phyloP scores from a whole-genome alignment of 2,888 invertebrate species.

The Agapostemon virescens region DNA sequence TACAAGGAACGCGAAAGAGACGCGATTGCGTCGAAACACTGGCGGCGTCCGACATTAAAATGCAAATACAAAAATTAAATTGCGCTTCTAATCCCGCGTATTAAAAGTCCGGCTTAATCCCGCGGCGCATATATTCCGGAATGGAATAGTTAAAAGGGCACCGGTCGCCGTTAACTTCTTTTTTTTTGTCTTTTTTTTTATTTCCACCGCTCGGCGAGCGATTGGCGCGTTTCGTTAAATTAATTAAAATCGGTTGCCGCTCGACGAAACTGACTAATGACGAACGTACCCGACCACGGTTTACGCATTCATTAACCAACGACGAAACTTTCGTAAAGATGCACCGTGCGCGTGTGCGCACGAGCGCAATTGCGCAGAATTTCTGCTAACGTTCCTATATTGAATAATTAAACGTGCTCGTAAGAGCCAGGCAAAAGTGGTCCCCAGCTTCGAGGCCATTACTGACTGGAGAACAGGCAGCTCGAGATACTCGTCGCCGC shows the following conservation, averaged over 20 bases:
- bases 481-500: slow-evolving; percentile 7
- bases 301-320: slow-evolving; percentile 38
- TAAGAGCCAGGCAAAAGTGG: slow-evolving; percentile 37
- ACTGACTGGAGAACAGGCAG: slow-evolving; percentile 28
- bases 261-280: slow-evolving; percentile 50
- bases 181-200: background rate
- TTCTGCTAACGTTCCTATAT: slow-evolving; percentile 32
- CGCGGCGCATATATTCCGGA: slow-evolving; percentile 19
- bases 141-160: slow-evolving; percentile 32
- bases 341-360: background rate
- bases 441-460: slow-evolving; percentile 46
- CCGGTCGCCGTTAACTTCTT: background rate
- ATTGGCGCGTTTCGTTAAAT: slow-evolving; percentile 48
- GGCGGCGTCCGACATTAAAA: slow-evolving; percentile 23
- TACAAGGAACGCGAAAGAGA: background rate
- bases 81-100: slow-evolving; percentile 33
- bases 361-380: slow-evolving; percentile 44
- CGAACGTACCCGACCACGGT: slow-evolving; percentile 29
- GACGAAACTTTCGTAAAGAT: slow-evolving; percentile 39
- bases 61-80: slow-evolving; percentile 48
- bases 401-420: slow-evolving; percentile 50
- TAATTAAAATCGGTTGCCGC: slow-evolving; percentile 45
- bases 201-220: background rate
- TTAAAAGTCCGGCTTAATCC: slow-evolving; percentile 45
- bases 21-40: background rate